Evolutionary conservation across 2,797 vertebrate genomes (phyloP), one percentile per base, ranked within the genome.

Genomic region (Alauda arvensis): DNA sequence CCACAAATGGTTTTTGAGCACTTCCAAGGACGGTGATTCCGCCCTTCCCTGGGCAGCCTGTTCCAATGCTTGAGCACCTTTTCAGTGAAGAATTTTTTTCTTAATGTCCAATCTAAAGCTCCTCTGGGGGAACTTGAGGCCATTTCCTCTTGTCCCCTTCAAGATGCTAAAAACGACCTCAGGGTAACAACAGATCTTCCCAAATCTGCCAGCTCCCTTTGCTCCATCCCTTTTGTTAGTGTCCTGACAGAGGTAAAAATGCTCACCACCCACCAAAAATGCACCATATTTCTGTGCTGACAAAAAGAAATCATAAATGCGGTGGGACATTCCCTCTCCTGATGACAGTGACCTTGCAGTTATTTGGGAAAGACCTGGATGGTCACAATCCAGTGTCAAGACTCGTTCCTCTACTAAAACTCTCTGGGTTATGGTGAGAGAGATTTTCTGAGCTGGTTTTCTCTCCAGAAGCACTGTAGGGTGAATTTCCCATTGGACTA

Each of bases 201-300:
- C 23, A 19, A 12, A 10, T 33, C 37, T 78, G 12, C 24, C 74
- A 53, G 8, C 6, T 75, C 28, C 13, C 7, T 52, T 79, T 71
- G 34, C 31, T 68, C 43, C 17, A 10, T 23, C 26, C 7, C 6
- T 82, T 69, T 40, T 15, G 6, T 4, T 43, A 26, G 25, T 10
- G 29, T 37, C 46, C 52, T 66, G 59, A 26, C 33, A 61, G 53
- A 76, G 43, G 20, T 37, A 26, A 60, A 87, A 88, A 52, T 4
- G 6, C 18, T 65, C 56, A 33, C 28, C 7, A 8, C 6, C 10
- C 40, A 34, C 23, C 29, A 28, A 42, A 79, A 14, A 20, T 12
- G 19, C 0, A 2, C 3, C n/a, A 12, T 1, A 2, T 28, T n/a
- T 25, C 29, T 21, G 12, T 34, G 20, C 20, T 1, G 4, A 55